These are phyloP conservation scores for Nephrocerus scutellatus DNA, from an alignment of 2,888 invertebrate species.

Conservation along the genomic window DNA sequence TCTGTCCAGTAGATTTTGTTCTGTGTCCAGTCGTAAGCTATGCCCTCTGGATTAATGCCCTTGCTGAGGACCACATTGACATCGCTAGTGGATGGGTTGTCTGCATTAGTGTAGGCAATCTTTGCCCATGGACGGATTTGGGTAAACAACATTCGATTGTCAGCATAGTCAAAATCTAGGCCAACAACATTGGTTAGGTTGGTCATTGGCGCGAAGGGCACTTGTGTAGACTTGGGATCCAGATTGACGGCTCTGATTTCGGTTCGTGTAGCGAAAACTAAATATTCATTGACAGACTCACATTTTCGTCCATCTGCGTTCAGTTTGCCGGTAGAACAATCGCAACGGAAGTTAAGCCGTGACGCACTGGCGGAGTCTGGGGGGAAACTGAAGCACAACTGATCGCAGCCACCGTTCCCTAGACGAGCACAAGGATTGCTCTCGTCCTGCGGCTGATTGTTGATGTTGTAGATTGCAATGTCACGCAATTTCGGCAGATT, in stretches of 20 bases:
- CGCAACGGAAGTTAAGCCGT: slow-evolving; percentile 63
- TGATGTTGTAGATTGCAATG: slow-evolving; percentile 83
- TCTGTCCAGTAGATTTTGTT: slow-evolving; percentile 98
- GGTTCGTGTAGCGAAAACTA: slow-evolving; percentile 89
- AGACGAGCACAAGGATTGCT: slow-evolving; percentile 71
- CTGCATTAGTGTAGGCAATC: slow-evolving; percentile 73
- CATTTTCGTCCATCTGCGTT: slow-evolving; percentile 63
- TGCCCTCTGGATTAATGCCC: slow-evolving; percentile 86
- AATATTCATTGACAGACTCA: slow-evolving; percentile 75
- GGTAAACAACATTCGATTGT: slow-evolving; percentile 82
- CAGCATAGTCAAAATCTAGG: slow-evolving; percentile 88
- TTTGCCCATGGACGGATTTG: slow-evolving; percentile 88
- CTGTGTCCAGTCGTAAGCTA: slow-evolving; percentile 96
- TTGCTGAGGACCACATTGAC: slow-evolving; percentile 65
- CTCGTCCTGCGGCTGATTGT: slow-evolving; percentile 78
- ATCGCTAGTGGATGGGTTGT: slow-evolving; percentile 57
- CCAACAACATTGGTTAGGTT: slow-evolving; percentile 91
- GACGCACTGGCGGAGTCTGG: slow-evolving; percentile 51
- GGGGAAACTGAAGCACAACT: slow-evolving; percentile 91
- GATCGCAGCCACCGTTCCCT: slow-evolving; percentile 82
- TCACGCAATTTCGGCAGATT: slow-evolving; percentile 81
- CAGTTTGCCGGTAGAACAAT: slow-evolving; percentile 85
- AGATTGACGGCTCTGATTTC: slow-evolving; percentile 88
- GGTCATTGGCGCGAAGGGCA: slow-evolving; percentile 77
- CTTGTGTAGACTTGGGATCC: slow-evolving; percentile 70